Evolutionary conservation across 92 coral and sea anemone genomes (phyloP).

Genomic region (Epizoanthus scotinus): DNA sequence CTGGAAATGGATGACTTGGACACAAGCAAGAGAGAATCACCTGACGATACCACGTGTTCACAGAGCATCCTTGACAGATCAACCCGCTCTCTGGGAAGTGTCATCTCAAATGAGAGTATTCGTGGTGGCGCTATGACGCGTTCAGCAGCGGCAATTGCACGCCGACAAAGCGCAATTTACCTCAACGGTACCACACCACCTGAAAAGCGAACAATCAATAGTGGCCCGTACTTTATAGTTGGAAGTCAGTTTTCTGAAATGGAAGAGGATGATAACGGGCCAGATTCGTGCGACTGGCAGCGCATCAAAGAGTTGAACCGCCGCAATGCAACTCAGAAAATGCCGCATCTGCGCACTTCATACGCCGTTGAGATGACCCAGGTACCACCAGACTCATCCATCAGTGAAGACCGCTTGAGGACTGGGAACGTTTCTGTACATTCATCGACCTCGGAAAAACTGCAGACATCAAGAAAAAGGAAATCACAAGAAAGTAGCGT

Average conservation of each 20-base stretch:
- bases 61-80: slow-evolving; percentile 28
- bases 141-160: slow-evolving; percentile 52
- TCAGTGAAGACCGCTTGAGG: slow-evolving; percentile 61
- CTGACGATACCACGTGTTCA: neutral
- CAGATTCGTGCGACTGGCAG: slow-evolving; percentile 73
- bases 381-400: slow-evolving; percentile 60
- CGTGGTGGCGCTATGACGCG: slow-evolving; percentile 52
- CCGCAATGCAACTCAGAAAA: slow-evolving; percentile 78
- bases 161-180: slow-evolving; percentile 86
- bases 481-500: slow-evolving; percentile 49
- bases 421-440: slow-evolving; percentile 45
- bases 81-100: slow-evolving; percentile 50
- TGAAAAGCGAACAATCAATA: slow-evolving; percentile 75
- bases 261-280: slow-evolving; percentile 71
- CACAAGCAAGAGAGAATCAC: slow-evolving; percentile 34
- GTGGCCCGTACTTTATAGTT: slow-evolving; percentile 78
- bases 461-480: slow-evolving; percentile 58
- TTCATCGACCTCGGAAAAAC: slow-evolving; percentile 43
- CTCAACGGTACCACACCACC: slow-evolving; percentile 80
- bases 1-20: slow-evolving; percentile 60
- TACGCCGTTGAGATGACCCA: slow-evolving; percentile 93
- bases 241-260: slow-evolving; percentile 66
- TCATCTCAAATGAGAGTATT: slow-evolving; percentile 53
- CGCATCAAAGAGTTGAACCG: slow-evolving; percentile 87
- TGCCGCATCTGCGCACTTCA: slow-evolving; percentile 94